Evolutionary conservation across 2,888 invertebrate genomes (phyloP).

Genomic region (Anagyrus pseudococci): DNA sequence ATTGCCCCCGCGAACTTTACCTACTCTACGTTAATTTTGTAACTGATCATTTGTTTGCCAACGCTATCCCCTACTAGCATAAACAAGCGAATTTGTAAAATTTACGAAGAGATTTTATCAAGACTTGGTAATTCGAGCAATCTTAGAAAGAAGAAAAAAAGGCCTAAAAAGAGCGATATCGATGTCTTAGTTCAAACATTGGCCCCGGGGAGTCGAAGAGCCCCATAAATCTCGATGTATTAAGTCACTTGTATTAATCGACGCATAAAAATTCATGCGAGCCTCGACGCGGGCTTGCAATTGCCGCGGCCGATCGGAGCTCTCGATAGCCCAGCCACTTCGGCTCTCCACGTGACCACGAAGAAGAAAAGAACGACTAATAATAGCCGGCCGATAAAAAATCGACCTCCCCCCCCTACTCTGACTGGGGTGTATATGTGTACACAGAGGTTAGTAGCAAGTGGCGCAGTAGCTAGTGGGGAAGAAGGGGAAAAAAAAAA

Average conservation of each 20-base stretch:
- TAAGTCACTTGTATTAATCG: slow-evolving; percentile 13
- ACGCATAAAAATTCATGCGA: slow-evolving; percentile 27
- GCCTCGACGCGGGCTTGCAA: slow-evolving; percentile 1
- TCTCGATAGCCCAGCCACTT: slow-evolving; percentile 14
- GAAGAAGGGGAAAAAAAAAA: background rate
- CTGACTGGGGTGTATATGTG: too few relatives aligned
- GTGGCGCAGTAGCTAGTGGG: background rate
- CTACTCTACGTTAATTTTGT: too few relatives aligned
- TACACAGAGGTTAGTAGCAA: background rate
- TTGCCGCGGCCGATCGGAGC: slow-evolving; percentile 19
- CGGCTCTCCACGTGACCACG: background rate
- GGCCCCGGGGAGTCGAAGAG: background rate
- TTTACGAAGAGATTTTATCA: too few relatives aligned
- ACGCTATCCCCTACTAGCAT: too few relatives aligned
- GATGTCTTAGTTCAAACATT: too few relatives aligned
- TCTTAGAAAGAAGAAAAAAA: too few relatives aligned
- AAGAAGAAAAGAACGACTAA: slow-evolving; percentile 10
- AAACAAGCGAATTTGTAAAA: too few relatives aligned
- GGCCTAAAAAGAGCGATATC: too few relatives aligned
- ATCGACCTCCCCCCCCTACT: slow-evolving; percentile 19
- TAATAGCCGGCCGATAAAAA: slow-evolving; percentile 29
- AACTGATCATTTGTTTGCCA: too few relatives aligned
- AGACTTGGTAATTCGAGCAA: too few relatives aligned
- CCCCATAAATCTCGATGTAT: slow-evolving; percentile 11
- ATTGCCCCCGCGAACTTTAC: too few relatives aligned